phyloP scores from a whole-genome alignment of 2,888 invertebrate species.

The Cephus sareptanus region DNA sequence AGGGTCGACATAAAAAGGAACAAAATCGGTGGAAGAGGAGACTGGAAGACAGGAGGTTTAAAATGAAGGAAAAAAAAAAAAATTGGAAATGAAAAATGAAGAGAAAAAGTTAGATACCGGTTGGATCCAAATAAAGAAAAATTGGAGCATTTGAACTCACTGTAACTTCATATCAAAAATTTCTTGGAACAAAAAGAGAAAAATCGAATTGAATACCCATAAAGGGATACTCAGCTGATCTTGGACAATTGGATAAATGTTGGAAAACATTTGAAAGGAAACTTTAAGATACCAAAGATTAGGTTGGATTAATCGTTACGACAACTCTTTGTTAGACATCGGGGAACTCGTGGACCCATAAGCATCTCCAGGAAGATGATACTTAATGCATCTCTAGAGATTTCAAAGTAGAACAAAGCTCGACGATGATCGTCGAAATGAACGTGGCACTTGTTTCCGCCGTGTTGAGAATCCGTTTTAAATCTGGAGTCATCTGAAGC shows the following conservation, averaged over 20 bases:
- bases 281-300: not conserved
- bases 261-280: not conserved
- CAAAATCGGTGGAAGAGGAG: not conserved
- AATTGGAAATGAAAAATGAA: not conserved
- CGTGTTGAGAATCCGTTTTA: too few relatives aligned
- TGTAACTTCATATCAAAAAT: not conserved
- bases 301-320: not conserved
- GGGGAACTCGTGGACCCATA: not conserved
- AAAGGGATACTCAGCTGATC: not conserved
- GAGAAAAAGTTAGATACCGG: not conserved
- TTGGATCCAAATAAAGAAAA: not conserved
- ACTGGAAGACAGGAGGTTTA: not conserved
- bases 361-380: not conserved
- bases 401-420: not conserved
- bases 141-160: not conserved
- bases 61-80: not conserved
- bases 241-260: not conserved
- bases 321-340: not conserved
- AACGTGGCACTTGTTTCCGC: not conserved
- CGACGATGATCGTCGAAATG: not conserved
- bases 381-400: not conserved
- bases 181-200: not conserved
- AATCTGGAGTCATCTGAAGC: too few relatives aligned
- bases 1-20: not conserved
- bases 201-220: not conserved